Conservation (phyloP, 2,113 vertebrate species). For the Dicrurus megarhynchus region DNA sequence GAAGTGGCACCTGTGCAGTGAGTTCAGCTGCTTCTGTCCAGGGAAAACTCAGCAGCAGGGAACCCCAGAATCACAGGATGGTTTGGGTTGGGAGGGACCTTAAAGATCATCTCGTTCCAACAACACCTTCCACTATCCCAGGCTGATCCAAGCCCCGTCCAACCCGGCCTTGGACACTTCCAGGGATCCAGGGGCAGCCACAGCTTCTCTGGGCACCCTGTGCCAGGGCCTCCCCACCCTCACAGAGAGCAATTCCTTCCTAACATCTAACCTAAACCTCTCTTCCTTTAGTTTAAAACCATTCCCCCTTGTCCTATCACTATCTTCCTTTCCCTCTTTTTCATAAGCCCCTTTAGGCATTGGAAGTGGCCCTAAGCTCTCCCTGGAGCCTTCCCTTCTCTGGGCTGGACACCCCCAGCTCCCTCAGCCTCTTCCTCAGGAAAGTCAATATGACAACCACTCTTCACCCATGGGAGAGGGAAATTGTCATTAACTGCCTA, state of each 20-base stretch:
- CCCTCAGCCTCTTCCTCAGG: neutral
- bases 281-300: neutral
- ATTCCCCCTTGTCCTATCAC: no score
- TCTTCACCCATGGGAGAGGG: neutral
- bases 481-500: neutral
- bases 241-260: neutral
- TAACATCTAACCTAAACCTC: neutral
- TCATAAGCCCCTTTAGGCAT: neutral
- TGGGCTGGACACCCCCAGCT: neutral
- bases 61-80: neutral
- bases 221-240: neutral
- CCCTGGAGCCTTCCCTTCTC: neutral
- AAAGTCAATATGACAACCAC: neutral
- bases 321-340: neutral
- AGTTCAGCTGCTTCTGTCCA: neutral
- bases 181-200: neutral
- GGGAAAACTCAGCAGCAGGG: neutral
- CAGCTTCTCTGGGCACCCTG: neutral
- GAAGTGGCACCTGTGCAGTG: neutral
- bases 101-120: rapidly evolving
- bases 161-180: neutral
- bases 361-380: neutral
- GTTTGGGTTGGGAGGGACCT: neutral
- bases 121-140: neutral
- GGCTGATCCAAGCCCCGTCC: rapidly evolving